These are phyloP conservation scores for Sitophilus oryzae DNA, from an alignment of 1,140 invertebrate genomes.

Conservation along the genomic window DNA sequence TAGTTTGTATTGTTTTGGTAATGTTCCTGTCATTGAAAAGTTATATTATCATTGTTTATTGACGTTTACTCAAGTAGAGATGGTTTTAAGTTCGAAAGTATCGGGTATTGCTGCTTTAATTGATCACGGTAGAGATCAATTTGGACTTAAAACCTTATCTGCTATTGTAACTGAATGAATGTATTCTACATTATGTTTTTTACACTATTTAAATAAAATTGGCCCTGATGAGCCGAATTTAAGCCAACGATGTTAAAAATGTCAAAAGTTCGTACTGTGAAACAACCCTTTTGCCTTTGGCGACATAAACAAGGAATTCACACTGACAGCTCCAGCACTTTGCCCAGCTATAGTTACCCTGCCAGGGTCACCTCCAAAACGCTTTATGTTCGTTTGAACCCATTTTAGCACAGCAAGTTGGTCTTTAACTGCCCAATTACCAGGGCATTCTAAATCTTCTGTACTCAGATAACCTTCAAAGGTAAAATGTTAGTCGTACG, in stretches of 20 bases:
- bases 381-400: conserved; percentile 42
- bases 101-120: no score
- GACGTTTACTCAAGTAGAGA: no score
- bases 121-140: no score
- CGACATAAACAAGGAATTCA: conserved; percentile 19
- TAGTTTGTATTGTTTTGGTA: no score
- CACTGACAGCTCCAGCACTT: conserved; percentile 20
- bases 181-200: no score
- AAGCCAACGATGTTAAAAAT: background rate
- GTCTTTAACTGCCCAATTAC: conserved; percentile 49
- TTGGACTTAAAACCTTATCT: no score
- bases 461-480: conserved; percentile 10
- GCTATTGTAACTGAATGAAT: no score
- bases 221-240: background rate
- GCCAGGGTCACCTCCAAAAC: conserved; percentile 32
- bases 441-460: conserved; percentile 36
- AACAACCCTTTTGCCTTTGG: conserved; percentile 10
- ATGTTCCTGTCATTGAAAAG: no score
- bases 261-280: background rate
- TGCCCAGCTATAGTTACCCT: conserved; percentile 29
- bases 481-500: no score
- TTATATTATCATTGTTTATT: no score
- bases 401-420: conserved; percentile 44
- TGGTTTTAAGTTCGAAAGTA: no score
- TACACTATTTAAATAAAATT: no score